Evolutionary conservation across 2,797 vertebrate species (phyloP), one percentile per base, ranked within the genome.

Genomic region (Hapalemur alaotrensis): DNA sequence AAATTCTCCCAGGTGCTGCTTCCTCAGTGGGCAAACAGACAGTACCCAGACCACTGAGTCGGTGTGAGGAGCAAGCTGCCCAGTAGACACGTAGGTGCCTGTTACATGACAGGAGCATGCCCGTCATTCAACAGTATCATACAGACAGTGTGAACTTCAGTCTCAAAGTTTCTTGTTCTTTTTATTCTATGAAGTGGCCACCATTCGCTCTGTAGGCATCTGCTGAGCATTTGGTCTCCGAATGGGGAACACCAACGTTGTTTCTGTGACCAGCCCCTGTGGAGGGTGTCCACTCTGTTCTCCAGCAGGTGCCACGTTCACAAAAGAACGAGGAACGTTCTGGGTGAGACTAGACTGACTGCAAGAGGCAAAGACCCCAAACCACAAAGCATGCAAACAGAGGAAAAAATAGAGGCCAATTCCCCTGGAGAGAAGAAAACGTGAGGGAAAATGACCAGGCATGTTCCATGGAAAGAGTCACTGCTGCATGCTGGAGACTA

Each of bases 61-160:
- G 15, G 4, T 4, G 22, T 1, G 2, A 86, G 20, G n/a, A 63
- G 32, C 12, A 13, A 35, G 32, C 0, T 35, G 48, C 32, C 32
- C 9, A 11, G 84, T n/a, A 48, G 46, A 41, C 0, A 41, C 0
- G 9, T 25, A 38, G 46, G 38, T 2, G 3, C 48, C 57, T 17
- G 50, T 8, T 7, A 17, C 30, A 41, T 25, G 9, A 4, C n/a
- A 50, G 25, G n/a, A 46, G 65, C 61, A 7, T 35, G 13, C 10
- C 46, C 22, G 0, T 28, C 4, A n/a, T 13, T 50, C 8, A 54
- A 30, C 4, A 8, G 48, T 0, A 1, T 2, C 1, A 1, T 13
- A 2, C 5, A 28, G 14, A 32, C 15, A 93, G 15, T 1, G 41
- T 57, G 61, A 20, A 7, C 25, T 65, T 70, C 20, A 1, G 7